A percentile compares a stretch with the other conserved stretches of the same genome.
These are phyloP conservation scores for Bombylius discolor DNA, from an alignment of 2,888 invertebrate genomes.

Conservation along the genomic window DNA sequence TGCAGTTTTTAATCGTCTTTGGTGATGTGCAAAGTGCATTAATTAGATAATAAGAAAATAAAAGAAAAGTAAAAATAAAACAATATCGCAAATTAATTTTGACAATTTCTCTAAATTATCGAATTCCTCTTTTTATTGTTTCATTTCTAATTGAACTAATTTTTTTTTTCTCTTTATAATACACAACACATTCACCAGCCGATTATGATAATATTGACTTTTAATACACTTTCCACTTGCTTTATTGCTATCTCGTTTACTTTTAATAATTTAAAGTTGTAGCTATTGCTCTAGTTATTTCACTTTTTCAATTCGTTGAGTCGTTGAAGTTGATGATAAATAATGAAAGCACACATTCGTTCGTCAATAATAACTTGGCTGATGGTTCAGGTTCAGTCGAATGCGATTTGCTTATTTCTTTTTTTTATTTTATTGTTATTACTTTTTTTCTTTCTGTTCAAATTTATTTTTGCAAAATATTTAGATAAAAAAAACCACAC, in stretches of 20 bases:
- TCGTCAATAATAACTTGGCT: too few relatives aligned
- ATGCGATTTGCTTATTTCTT: too few relatives aligned
- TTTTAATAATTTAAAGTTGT: not conserved
- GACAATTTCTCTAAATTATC: constrained; percentile 1
- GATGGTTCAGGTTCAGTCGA: too few relatives aligned
- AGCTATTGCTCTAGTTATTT: not conserved
- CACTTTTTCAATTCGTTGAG: not conserved
- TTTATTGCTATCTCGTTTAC: not conserved
- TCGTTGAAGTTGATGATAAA: not conserved
- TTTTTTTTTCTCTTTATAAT: not conserved
- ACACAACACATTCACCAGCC: not conserved
- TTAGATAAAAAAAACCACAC: too few relatives aligned
- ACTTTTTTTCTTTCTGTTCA: too few relatives aligned
- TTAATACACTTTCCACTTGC: not conserved
- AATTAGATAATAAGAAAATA: too few relatives aligned
- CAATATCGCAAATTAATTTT: not conserved
- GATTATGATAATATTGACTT: not conserved
- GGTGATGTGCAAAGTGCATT: too few relatives aligned
- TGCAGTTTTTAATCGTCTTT: too few relatives aligned
- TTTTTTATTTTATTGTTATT: too few relatives aligned
- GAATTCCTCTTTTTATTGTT: constrained; percentile 6
- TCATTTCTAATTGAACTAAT: constrained; percentile 8
- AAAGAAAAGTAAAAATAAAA: too few relatives aligned
- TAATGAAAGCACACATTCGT: too few relatives aligned
- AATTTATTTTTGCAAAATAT: too few relatives aligned